Base-by-base conservation (phyloP, 2,888 invertebrate genomes). In the Athalia circularis region DNA sequence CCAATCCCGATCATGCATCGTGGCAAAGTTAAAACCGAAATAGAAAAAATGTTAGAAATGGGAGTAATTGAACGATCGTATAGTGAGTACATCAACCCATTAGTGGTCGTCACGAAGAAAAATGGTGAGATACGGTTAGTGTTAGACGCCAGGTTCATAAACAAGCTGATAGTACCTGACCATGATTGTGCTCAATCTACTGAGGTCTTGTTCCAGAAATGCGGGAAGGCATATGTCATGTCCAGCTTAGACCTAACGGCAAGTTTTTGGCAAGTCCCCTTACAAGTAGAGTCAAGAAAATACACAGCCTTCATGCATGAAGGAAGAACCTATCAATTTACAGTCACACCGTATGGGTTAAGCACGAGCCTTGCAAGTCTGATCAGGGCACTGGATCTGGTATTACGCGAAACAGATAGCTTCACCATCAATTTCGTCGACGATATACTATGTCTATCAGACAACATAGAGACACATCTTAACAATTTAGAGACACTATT, bases 261-360 rank as follows among this genome's bases (percentile, higher is more conserved):
- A 5, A 83, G 83, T 43, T 84, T 83, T 15, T 83, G 82, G 83
- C 82, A 83, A 43, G 76, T 84, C 0, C 81, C 82, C 0, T 57
- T 84, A 4, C 59, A 79, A 3, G 64, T 70, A 7, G 45, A 70
- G 0, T 83, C 81, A 0, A 11, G 77, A 0, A 72, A 81, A 54
- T 81, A 80, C 7, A 80, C 80, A 0, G 80, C 79, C 0, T 80
- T 81, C 11, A 48, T 50, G 3, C 64, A 80, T 4, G 54, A 77
- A 4, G 80, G 80, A 0, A 67, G 47, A 8, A 61, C 77, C 0
- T 81, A 81, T 6, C 80, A 80, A 13, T 80, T 80, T 9, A 52
- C 45, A 6, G 79, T 80, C 0, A 79, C 77, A 0, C 79, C 80
- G 0, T 81, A 78, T 3, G 81, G 81, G 0, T 43, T 79, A 0